phyloP scores from a whole-genome alignment of 2,888 invertebrate genomes.

The Brachypalpus laphriformis region DNA sequence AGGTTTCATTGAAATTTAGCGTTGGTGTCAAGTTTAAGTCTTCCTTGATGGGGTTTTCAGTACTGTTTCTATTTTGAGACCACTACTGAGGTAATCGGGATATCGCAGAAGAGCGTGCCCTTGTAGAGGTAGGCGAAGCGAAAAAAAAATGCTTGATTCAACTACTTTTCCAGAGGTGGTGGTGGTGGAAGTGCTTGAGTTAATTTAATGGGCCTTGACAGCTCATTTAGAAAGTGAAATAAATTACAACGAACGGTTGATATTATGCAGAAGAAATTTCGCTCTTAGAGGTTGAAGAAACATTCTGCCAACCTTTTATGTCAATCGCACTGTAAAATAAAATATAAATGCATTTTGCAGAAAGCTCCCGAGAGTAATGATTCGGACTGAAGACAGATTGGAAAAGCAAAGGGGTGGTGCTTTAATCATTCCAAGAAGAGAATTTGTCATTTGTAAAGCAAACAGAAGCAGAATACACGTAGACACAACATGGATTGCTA shows the following conservation, averaged over 20 bases:
- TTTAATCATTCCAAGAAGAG: too few species aligned
- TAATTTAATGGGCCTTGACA: conserved; percentile 16
- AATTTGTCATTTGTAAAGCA: too few species aligned
- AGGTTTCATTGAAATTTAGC: conserved; percentile 43
- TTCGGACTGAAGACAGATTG: too few species aligned
- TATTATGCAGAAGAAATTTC: background rate
- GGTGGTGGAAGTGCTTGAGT: background rate
- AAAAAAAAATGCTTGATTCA: background rate
- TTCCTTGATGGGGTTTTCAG: conserved; percentile 13
- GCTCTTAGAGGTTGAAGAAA: too few species aligned
- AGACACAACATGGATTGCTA: too few species aligned
- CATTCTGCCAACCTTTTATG: too few species aligned
- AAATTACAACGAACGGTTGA: background rate
- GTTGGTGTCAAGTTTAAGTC: conserved; percentile 38
- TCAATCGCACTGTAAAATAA: too few species aligned
- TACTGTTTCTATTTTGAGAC: conserved; percentile 21
- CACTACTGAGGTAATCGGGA: background rate
- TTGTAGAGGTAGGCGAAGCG: background rate
- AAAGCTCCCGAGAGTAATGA: too few species aligned
- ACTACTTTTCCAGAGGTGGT: background rate
- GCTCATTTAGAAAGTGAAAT: background rate
- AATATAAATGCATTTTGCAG: too few species aligned
- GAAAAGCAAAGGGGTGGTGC: too few species aligned
- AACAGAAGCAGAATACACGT: too few species aligned
- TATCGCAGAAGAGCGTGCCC: background rate